These are phyloP conservation scores for Oncorhynchus nerka DNA, from an alignment of 2,113 vertebrate genomes.

Conservation along the genomic window DNA sequence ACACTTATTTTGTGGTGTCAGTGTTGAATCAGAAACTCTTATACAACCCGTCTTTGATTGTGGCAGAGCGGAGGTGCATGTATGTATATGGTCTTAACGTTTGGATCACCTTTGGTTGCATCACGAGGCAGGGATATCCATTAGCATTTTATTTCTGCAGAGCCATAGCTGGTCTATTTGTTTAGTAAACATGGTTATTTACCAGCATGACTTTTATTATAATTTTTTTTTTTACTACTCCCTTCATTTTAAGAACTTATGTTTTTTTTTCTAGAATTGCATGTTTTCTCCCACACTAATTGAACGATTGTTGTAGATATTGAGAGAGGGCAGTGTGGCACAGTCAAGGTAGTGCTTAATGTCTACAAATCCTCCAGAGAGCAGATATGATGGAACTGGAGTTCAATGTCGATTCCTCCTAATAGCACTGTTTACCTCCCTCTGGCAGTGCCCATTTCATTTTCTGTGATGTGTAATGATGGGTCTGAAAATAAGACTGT, in stretches of 20 bases:
- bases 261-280: constrained; percentile 70
- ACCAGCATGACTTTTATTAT: constrained; percentile 68
- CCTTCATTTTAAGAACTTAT: constrained; percentile 69
- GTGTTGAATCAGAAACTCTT: constrained; percentile 68
- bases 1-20: constrained; percentile 68
- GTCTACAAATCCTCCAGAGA: constrained; percentile 38
- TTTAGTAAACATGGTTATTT: constrained; percentile 72
- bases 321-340: constrained; percentile 49
- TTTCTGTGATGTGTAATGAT: constrained; percentile 50
- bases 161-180: constrained; percentile 64
- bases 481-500: not conserved
- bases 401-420: constrained; percentile 64
- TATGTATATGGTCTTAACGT: constrained; percentile 69
- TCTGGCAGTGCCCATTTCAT: constrained; percentile 62
- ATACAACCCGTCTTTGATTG: constrained; percentile 69
- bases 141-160: constrained; percentile 68
- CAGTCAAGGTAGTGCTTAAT: constrained; percentile 47
- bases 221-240: constrained; percentile 60
- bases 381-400: constrained; percentile 62
- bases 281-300: constrained; percentile 71
- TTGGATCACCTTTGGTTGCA: constrained; percentile 66
- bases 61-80: constrained; percentile 74
- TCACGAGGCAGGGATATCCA: constrained; percentile 67
- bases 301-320: constrained; percentile 69
- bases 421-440: constrained; percentile 72